Percentiles rank a stretch among this genome's conserved stretches.
Evolutionary conservation across 2,888 invertebrate species (phyloP).

Genomic region (Rotaria sp.): DNA sequence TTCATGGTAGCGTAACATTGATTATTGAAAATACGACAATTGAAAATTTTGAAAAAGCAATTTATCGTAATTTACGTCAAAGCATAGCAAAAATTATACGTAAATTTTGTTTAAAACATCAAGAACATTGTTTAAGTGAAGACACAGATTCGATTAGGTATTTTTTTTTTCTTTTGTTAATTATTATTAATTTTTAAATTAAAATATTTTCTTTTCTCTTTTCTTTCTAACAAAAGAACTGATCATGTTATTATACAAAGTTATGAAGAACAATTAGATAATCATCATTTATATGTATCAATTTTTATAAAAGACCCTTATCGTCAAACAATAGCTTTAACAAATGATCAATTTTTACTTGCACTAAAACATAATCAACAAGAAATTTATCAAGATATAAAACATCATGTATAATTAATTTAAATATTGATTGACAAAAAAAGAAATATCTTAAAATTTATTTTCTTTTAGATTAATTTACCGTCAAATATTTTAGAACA

Average conservation of each 20-base stretch:
- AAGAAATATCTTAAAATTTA: neutral
- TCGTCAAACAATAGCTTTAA: neutral
- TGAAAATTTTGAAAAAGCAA: slow-evolving; percentile 5
- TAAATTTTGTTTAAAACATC: neutral
- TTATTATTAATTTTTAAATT: no score
- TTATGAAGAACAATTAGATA: neutral
- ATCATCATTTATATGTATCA: neutral
- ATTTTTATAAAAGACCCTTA: slow-evolving; percentile 24
- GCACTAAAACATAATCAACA: slow-evolving; percentile 2
- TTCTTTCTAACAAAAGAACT: neutral
- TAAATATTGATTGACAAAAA: neutral
- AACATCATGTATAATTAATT: neutral
- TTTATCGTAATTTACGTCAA: neutral
- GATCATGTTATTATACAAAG: slow-evolving; percentile 20
- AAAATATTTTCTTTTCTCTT: neutral
- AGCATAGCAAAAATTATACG: slow-evolving; percentile 11
- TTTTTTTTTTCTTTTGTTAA: neutral
- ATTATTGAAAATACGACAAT: slow-evolving; percentile 5
- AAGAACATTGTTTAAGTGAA: neutral
- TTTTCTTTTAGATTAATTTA: neutral
- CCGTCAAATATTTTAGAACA: neutral
- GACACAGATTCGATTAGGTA: neutral
- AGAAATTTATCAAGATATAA: slow-evolving; percentile 14
- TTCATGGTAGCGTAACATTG: neutral
- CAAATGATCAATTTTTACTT: slow-evolving; percentile 21